phyloP scores from a whole-genome alignment of 1,140 invertebrate species.

The Pygmarrhopalites habei region DNA sequence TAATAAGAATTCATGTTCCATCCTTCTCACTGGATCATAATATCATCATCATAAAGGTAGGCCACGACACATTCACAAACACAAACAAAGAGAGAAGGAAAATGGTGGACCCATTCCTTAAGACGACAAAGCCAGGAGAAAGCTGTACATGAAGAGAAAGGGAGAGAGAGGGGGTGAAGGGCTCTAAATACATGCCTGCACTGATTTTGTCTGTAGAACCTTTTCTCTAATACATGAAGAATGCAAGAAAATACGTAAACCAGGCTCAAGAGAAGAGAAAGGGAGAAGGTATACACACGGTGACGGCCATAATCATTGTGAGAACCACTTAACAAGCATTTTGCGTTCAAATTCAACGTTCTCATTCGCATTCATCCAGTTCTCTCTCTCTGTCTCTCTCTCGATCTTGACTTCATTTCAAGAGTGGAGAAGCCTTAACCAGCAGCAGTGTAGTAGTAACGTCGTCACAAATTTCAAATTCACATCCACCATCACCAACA shows the following conservation, averaged over 20 bases:
- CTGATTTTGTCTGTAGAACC: not conserved
- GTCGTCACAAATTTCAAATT: too few species aligned
- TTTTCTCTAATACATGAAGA: not conserved
- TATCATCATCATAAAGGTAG: not conserved
- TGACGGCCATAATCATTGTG: not conserved
- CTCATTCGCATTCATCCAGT: not conserved
- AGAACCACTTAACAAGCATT: not conserved
- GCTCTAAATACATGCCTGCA: not conserved
- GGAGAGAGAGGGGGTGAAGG: too few species aligned
- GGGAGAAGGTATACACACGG: not conserved
- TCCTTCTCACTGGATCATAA: not conserved
- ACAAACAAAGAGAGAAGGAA: not conserved
- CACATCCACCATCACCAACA: too few species aligned
- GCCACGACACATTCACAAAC: not conserved
- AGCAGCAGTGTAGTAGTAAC: not conserved
- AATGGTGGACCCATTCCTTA: not conserved
- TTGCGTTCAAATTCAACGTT: not conserved
- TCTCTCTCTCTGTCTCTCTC: too few species aligned
- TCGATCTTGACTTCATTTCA: too few species aligned
- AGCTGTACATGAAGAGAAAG: too few species aligned
- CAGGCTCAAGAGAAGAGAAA: not conserved
- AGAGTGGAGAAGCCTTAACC: not conserved
- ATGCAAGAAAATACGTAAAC: not conserved
- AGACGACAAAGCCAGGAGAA: too few species aligned
- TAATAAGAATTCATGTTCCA: conserved; percentile 5